Evolutionary conservation across 2,113 vertebrate species (phyloP), one percentile per base, ranked within the genome.

Genomic region (Falcunculus frontatus): DNA sequence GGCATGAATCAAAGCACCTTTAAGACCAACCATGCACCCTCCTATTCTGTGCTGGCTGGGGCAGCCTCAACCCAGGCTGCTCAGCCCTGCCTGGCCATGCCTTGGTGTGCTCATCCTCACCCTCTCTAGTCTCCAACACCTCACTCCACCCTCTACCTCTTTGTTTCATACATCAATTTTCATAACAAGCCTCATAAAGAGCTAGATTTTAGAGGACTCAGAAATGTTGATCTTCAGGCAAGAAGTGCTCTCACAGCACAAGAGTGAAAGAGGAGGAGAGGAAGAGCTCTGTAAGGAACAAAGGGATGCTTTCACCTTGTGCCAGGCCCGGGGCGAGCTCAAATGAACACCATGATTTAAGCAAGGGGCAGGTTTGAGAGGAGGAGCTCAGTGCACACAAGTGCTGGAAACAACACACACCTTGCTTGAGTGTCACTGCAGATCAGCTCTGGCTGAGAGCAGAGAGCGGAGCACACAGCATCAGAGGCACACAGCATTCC

Each of bases 141-240:
- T 17, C 57, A 32, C 47, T 83, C 64, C 41, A 57, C 27, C 35
- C 84, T 86, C 53, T 13, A 17, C 21, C 68, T 89, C 73, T 68
- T 81, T 60, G 83, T 87, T 92, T 95, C 76, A 75, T 41, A 21
- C 64, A 93, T 56, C 83, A 92, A 97, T 96, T 95, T 95, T 87
- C 94, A 81, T 95, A 97, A 95, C 73, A 92, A 95, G 94, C 76
- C 73, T 93, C 94, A 84, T 92, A 87, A 95, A 87, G 88, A 96
- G 57, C 64, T 49, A 29, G 68, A 87, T 95, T 92, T 95, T 78
- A 87, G 68, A 95, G 94, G 29, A 47, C 93, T 89, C 64, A 55
- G 21, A 84, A 95, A 82, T 27, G 84, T 69, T 94, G 91, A 92
- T 96, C 91, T 94, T 95, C 93, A 97, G 76, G 55, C 83, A 90